Conservation (phyloP, 2,113 vertebrate species). For the Scortum barcoo region DNA sequence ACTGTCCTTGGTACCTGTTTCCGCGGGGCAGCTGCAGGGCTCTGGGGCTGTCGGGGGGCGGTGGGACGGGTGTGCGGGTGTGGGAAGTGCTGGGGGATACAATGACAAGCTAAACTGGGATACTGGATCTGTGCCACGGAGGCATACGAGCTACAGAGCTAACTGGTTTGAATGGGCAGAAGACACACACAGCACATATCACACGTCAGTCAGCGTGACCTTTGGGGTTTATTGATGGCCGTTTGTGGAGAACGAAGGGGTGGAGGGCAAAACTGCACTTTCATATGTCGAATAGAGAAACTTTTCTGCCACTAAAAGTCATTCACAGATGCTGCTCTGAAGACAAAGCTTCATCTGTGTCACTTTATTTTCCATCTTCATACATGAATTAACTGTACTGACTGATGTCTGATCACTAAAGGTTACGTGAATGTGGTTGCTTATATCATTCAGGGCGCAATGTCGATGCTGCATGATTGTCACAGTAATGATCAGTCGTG, state of each 20-base stretch:
- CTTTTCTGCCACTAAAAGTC: not conserved
- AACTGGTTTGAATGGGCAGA: constrained; percentile 50
- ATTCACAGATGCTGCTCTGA: not conserved
- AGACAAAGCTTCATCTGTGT: not conserved
- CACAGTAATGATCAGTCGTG: not conserved
- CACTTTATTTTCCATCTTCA: not conserved
- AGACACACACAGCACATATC: constrained; percentile 51
- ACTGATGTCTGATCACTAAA: not conserved
- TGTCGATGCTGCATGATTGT: not conserved
- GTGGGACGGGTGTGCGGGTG: constrained; percentile 12
- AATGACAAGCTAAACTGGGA: constrained; percentile 83
- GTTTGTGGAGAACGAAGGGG: not conserved
- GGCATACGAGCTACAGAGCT: constrained; percentile 45
- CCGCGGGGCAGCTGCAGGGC: constrained; percentile 66
- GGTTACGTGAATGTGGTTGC: not conserved
- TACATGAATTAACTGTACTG: not conserved
- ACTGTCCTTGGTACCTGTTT: constrained; percentile 70
- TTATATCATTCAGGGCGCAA: not conserved
- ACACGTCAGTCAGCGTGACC: constrained; percentile 42
- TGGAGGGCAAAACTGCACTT: not conserved
- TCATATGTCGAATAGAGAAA: not conserved
- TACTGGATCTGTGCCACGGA: constrained; percentile 57
- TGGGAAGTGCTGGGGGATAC: constrained; percentile 44
- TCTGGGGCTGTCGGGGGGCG: constrained; percentile 11
- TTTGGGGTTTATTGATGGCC: constrained; percentile 21